Evolutionary conservation across 1,140 invertebrate species (phyloP), one percentile per base, ranked within the genome.

Genomic region (Drosophila oshimai): DNA sequence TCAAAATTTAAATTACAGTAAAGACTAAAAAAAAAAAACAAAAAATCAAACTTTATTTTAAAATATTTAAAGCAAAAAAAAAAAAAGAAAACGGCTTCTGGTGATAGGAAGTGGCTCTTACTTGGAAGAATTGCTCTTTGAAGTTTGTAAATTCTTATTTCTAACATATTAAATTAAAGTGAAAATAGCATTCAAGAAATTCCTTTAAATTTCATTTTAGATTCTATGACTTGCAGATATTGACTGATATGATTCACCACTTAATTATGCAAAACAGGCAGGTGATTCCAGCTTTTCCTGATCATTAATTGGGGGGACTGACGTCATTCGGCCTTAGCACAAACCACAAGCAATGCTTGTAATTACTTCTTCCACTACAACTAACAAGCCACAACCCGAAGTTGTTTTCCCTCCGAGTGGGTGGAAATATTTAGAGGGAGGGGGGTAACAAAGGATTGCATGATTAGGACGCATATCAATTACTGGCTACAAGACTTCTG

Each of bases 391-490:
- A 18, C 28, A 55, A 50, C 44, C 62, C 47, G 24, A 65, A 55
- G 49, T 53, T 73, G 68, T 61, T 47, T 36, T 64, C 47, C 31
- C 22, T 10, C 3, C 22, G 17, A 31, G 53, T 34, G 20, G 28
- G 28, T 26, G 50, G 28, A 24, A 51, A 17, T 17, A 17, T 22
- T 22, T 6, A 15, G 31, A 7, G 29, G 0, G 6, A 6, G 26
- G 53, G 41, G 37, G 36, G 28, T 47, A 51, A 68, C 78, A 74
- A 67, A 68, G 75, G 83, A 81, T 76, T 89, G 83, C 83, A 88
- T 88, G 83, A 84, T 89, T 86, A 84, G 74, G 55, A 75, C 41
- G 70, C 83, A 88, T 88, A 88, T 89, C 83, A 88, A 88, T 88
- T 88, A 88, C 84, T 36, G 81, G 69, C 88, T 88, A 88, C 83